Conservation (phyloP, 1,140 invertebrate genomes). For the Euura saliciscinereae region DNA sequence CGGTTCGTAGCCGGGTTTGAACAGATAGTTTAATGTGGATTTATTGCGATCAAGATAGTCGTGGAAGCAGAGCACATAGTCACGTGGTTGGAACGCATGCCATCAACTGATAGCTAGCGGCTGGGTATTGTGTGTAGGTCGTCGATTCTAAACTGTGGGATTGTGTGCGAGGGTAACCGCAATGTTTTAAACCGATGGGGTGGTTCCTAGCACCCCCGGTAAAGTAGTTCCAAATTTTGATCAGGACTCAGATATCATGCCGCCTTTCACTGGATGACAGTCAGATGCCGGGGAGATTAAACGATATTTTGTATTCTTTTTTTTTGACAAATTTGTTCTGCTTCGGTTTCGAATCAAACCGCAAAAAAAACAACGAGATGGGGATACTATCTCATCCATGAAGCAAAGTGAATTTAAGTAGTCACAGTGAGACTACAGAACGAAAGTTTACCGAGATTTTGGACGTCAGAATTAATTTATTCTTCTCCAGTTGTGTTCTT, state of each 20-base stretch:
- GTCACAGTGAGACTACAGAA: no score
- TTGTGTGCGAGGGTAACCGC: neutral
- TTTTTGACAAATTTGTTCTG: constrained; percentile 5
- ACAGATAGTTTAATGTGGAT: constrained; percentile 61
- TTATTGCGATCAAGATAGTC: constrained; percentile 58
- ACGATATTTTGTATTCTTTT: neutral
- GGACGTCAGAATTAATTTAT: no score
- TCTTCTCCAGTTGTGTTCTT: no score
- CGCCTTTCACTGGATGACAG: neutral
- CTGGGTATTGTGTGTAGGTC: neutral
- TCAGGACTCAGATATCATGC: neutral
- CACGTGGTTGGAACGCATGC: constrained; percentile 45
- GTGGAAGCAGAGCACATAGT: constrained; percentile 49
- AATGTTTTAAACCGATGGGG: constrained; percentile 5
- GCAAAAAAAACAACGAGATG: neutral
- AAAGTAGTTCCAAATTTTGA: neutral
- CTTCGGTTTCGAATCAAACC: neutral
- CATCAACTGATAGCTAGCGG: constrained; percentile 45
- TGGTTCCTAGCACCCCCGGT: neutral
- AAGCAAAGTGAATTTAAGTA: no score
- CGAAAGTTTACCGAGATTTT: no score
- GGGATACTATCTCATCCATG: neutral
- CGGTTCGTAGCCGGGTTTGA: constrained; percentile 35
- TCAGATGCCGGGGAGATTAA: neutral
- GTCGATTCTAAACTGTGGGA: neutral